Conservation (phyloP, 2,797 vertebrate species). For the Poeciliopsis gracilis region DNA sequence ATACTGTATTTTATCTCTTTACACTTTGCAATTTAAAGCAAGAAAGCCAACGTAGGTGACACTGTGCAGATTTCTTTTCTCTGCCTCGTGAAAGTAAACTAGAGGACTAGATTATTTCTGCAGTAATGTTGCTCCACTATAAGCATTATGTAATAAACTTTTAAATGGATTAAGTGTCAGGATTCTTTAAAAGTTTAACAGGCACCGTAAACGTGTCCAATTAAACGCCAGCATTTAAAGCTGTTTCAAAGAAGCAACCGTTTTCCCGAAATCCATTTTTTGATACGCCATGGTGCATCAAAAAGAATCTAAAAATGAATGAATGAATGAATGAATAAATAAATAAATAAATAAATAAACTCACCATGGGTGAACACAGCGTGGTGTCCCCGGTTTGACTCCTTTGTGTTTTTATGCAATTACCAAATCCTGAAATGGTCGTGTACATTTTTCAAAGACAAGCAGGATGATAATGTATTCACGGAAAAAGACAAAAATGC, state of each 20-base stretch:
- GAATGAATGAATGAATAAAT: too few relatives aligned
- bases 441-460: neutral
- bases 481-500: slow-evolving; percentile 19
- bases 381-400: neutral
- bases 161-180: neutral
- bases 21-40: neutral
- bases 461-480: slow-evolving; percentile 19
- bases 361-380: slow-evolving; percentile 2
- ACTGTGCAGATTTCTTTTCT: neutral
- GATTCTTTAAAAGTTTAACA: neutral
- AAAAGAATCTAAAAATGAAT: neutral
- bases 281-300: neutral
- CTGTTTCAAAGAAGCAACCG: neutral
- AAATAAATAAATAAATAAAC: neutral
- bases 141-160: neutral
- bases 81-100: neutral
- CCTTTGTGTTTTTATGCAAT: neutral
- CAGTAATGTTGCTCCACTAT: neutral
- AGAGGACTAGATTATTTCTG: neutral
- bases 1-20: neutral
- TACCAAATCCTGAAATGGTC: neutral
- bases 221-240: neutral
- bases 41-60: neutral
- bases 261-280: neutral
- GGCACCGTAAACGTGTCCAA: too few relatives aligned